Base-by-base conservation (phyloP, 1,140 invertebrate species). In the Manduca sexta region DNA sequence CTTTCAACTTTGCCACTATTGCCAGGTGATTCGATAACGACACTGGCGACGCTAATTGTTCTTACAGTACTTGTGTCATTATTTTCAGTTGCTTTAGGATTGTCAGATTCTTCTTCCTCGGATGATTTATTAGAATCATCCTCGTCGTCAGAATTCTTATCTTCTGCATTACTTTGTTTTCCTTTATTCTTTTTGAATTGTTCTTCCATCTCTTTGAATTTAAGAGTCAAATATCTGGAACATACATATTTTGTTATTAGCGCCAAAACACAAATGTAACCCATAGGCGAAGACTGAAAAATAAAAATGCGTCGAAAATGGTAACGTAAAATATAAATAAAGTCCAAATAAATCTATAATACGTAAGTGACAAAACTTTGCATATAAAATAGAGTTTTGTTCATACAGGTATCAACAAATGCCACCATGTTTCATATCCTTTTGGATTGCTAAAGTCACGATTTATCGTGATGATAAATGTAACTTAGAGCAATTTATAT, bases 141-240 rank as follows among this genome's bases (percentile, higher is more conserved):
- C 12, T 47, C 18, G 48, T 52, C 55, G 11, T 17, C 40, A 5
- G 57, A 38, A 26, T 60, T 41, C 1, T 48, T 46, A 33, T 50
- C 51, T 31, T 57, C 57, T 10, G 47, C 58, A 35, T 73, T 78
- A 13, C 74, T 45, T 38, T 73, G 60, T 54, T 84, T 84, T 15
- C 79, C 81, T 60, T 86, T 86, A 48, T 86, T 86, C 49, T 87
- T 87, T 49, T 80, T 82, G 58, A 93, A 88, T 71, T 94, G 93
- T 41, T 91, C 90, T 74, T 95, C 93, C 90, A 94, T 92, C 78
- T 95, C 93, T 78, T 92, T 90, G 64, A 93, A 95, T 74, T 95
- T 95, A 40, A 93, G 76, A 13, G 92, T 91, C 21, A 96, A 81
- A 73, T 95, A 95, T 78, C 91, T 92, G 70, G 7, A 73, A 82